Evolutionary conservation across 2,888 invertebrate species (phyloP).

Genomic region (Dorcus hopei): DNA sequence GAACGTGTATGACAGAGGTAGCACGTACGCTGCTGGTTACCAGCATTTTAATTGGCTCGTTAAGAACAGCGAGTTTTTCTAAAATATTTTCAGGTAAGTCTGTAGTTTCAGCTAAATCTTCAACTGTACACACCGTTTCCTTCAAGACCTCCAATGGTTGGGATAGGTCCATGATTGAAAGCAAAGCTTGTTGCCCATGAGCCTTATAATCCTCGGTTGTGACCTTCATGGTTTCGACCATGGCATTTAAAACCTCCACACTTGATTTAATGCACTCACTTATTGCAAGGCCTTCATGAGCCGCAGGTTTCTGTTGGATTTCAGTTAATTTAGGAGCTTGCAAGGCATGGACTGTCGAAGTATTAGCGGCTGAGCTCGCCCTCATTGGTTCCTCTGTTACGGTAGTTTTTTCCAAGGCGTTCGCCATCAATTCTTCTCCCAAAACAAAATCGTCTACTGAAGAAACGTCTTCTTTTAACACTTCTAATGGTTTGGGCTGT

Average conservation of each 20-base stretch:
- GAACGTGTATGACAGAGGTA: background rate
- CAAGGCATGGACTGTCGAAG: no score
- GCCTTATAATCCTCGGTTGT: background rate
- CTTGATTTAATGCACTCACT: background rate
- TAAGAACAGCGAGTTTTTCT: background rate
- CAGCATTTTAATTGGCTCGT: background rate
- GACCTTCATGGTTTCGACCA: background rate
- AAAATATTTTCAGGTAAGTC: background rate
- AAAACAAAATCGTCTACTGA: no score
- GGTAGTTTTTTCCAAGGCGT: no score
- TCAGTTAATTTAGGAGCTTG: no score
- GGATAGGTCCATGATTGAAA: background rate
- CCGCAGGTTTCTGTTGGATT: no score
- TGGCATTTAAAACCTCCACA: background rate
- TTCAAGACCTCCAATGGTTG: background rate
- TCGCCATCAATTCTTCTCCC: no score
- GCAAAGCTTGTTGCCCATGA: background rate
- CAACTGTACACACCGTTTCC: background rate
- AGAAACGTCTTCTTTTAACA: no score
- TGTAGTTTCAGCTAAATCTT: background rate
- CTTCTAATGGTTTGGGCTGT: no score
- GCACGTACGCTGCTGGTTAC: background rate
- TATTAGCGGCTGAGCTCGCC: no score
- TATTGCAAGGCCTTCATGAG: no score
- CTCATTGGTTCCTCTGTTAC: no score